A percentile compares a stretch with the other conserved stretches of the same genome.
Conservation (phyloP, 2,888 invertebrate species). For the Norana najaformis region DNA sequence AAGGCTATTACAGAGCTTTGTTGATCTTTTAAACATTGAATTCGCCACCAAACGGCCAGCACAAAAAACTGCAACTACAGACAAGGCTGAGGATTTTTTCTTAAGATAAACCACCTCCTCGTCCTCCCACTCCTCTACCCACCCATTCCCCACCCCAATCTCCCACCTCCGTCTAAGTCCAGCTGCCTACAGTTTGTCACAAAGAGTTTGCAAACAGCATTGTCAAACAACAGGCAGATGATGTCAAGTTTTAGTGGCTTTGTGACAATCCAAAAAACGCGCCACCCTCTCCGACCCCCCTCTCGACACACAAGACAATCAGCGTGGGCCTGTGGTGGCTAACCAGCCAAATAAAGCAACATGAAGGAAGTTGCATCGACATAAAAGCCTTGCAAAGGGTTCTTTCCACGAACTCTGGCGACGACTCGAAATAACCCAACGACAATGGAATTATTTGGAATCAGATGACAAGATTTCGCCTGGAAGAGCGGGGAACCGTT, state of each 20-base stretch:
- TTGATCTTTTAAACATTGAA: not conserved
- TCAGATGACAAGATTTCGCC: not conserved
- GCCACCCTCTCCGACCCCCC: not conserved
- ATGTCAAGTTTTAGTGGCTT: not conserved
- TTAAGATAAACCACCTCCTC: too few species aligned
- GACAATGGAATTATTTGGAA: conserved; percentile 5
- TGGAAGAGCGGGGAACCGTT: not conserved
- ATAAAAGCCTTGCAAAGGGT: not conserved
- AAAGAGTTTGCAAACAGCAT: not conserved
- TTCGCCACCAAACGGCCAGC: not conserved
- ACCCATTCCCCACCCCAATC: not conserved
- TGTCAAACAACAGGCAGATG: not conserved
- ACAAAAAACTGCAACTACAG: not conserved
- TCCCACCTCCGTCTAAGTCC: not conserved
- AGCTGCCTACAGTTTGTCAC: not conserved
- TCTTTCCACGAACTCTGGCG: not conserved
- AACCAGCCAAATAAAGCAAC: too few species aligned
- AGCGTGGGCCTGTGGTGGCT: too few species aligned
- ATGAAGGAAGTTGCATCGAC: not conserved
- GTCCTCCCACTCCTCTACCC: not conserved
- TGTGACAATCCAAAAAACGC: not conserved
- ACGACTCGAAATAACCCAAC: not conserved
- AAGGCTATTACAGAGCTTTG: not conserved
- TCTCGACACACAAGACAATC: not conserved
- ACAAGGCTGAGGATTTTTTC: not conserved